Evolutionary conservation across 2,113 vertebrate species (phyloP).

Genomic region (Gulo gulo): DNA sequence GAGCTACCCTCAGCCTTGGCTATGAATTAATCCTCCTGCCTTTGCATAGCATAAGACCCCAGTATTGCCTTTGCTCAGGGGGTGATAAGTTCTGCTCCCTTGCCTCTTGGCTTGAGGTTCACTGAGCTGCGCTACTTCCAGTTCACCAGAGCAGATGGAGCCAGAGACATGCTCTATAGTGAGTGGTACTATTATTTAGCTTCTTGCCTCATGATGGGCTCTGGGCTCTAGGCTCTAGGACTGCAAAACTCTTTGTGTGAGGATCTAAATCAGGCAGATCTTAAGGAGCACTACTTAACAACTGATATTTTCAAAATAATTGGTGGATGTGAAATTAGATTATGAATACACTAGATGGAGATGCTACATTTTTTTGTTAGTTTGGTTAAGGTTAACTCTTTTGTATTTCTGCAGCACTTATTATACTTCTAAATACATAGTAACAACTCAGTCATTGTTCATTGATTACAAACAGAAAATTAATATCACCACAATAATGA

Average conservation of each 20-base stretch:
- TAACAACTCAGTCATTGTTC: neutral
- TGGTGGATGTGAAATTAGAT: neutral
- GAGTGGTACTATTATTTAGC: neutral
- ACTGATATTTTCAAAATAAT: neutral
- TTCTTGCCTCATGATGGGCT: neutral
- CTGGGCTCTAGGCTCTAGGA: neutral
- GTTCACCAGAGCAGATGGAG: neutral
- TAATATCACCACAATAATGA: neutral
- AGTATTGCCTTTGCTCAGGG: neutral
- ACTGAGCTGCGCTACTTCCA: neutral
- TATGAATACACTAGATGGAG: neutral
- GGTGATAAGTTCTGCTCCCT: neutral
- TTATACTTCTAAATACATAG: neutral
- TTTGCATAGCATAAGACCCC: neutral
- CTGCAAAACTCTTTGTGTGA: neutral
- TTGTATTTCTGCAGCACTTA: neutral
- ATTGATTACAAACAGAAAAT: neutral
- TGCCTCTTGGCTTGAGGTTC: neutral
- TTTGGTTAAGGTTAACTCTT: neutral
- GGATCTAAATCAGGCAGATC: neutral
- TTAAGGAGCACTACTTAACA: neutral
- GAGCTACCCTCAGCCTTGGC: neutral
- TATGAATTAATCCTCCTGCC: neutral
- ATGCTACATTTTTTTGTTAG: neutral
- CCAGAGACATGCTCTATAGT: neutral